Percentiles rank a stretch among this genome's conserved stretches.
phyloP scores from a whole-genome alignment of 2,797 vertebrate genomes.

The Bovichtus variegatus region DNA sequence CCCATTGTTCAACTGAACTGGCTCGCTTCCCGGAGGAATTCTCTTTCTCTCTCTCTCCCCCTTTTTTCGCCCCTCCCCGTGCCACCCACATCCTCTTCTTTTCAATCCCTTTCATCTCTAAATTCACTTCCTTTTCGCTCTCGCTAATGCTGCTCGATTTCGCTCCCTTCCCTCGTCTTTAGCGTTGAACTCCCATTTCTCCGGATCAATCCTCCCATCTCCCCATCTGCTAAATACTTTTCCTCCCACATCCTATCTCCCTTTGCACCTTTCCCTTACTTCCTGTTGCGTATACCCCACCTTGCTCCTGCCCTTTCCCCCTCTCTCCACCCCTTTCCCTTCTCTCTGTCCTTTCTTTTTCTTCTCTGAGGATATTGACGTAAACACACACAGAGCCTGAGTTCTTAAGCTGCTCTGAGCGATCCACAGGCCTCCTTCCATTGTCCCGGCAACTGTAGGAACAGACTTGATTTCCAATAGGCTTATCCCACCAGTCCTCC shows the following conservation, averaged over 20 bases:
- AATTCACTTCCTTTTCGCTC: constrained; percentile 42
- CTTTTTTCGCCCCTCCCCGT: constrained; percentile 30
- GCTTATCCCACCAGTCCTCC: constrained; percentile 69
- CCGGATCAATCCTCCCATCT: constrained; percentile 55
- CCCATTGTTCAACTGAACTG: constrained; percentile 77
- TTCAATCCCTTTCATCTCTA: constrained; percentile 60
- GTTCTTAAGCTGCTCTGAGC: constrained; percentile 67
- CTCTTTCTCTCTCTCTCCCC: constrained; percentile 24
- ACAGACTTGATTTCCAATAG: constrained; percentile 70
- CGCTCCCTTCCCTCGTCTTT: constrained; percentile 47
- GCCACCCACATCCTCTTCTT: constrained; percentile 57
- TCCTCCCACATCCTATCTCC: constrained; percentile 40
- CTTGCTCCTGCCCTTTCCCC: constrained; percentile 25
- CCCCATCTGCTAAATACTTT: constrained; percentile 28
- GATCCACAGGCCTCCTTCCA: constrained; percentile 52
- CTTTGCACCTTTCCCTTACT: constrained; percentile 28
- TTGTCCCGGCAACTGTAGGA: constrained; percentile 63
- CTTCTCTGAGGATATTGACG: constrained; percentile 61
- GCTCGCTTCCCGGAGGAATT: constrained; percentile 74
- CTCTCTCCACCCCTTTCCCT: neutral
- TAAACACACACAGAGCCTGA: constrained; percentile 72
- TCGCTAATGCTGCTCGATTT: constrained; percentile 50
- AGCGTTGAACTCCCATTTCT: constrained; percentile 54
- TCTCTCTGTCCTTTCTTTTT: constrained; percentile 21
- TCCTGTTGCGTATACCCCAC: constrained; percentile 24